These are phyloP conservation scores for Spinus pinus DNA, from an alignment of 2,797 vertebrate species.

Conservation along the genomic window DNA sequence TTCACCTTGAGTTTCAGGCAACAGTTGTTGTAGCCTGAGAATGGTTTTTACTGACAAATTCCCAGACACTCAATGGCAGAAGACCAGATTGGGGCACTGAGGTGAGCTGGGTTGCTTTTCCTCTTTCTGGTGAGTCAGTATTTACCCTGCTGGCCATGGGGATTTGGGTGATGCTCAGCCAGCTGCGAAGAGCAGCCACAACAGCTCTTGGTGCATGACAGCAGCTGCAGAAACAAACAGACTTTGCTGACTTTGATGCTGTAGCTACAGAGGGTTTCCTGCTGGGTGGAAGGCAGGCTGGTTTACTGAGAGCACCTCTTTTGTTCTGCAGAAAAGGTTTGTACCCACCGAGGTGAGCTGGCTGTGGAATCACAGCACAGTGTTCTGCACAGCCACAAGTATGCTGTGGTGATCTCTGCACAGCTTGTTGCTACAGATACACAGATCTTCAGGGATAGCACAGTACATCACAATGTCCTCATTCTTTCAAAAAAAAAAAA, in stretches of 20 bases:
- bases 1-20: background rate
- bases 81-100: background rate
- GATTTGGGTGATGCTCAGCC: background rate
- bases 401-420: background rate
- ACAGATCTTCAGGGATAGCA: background rate
- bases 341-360: background rate
- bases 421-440: background rate
- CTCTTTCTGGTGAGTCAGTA: background rate
- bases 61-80: fast-evolving
- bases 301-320: background rate
- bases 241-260: background rate
- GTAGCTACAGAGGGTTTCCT: background rate
- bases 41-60: background rate
- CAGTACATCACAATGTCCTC: background rate
- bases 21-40: background rate
- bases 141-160: fast-evolving
- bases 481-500: background rate
- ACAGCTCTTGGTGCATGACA: background rate
- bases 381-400: background rate
- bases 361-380: background rate
- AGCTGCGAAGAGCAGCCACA: background rate
- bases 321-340: background rate
- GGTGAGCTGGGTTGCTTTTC: background rate
- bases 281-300: background rate
- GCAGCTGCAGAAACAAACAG: conserved; percentile 21